These are phyloP conservation scores for Spondyliosoma cantharus DNA, from an alignment of 2,797 vertebrate species.

Conservation along the genomic window DNA sequence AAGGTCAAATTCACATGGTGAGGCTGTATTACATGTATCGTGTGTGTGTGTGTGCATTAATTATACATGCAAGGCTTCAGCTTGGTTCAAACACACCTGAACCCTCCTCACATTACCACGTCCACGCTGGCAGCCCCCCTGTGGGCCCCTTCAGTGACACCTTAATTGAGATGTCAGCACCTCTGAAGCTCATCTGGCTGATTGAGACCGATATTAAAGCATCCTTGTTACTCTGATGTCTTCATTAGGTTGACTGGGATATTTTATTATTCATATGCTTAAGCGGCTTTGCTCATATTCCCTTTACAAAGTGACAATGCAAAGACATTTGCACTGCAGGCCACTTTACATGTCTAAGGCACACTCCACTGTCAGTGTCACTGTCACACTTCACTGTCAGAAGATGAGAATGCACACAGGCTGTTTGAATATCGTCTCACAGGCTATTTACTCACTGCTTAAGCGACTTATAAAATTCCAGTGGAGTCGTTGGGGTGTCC, in stretches of 20 bases:
- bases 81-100: constrained; percentile 49
- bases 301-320: neutral
- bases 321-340: neutral
- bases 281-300: neutral
- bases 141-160: constrained; percentile 2
- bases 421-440: neutral
- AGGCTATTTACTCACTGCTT: neutral
- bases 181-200: constrained; percentile 1
- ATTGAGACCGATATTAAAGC: neutral
- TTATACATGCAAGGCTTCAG: constrained; percentile 30
- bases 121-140: constrained; percentile 12
- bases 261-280: neutral
- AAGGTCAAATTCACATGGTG: constrained; percentile 25
- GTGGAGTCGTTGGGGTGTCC: neutral
- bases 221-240: neutral
- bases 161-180: constrained; percentile 11
- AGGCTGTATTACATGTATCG: neutral
- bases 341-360: neutral
- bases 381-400: neutral
- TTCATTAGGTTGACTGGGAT: neutral
- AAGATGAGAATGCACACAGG: neutral
- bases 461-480: neutral
- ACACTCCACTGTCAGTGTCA: neutral
- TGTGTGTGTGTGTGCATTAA: constrained; percentile 21
- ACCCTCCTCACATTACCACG: constrained; percentile 31